Base-by-base conservation (phyloP, 2,113 vertebrate genomes). In the Sciurus niger region DNA sequence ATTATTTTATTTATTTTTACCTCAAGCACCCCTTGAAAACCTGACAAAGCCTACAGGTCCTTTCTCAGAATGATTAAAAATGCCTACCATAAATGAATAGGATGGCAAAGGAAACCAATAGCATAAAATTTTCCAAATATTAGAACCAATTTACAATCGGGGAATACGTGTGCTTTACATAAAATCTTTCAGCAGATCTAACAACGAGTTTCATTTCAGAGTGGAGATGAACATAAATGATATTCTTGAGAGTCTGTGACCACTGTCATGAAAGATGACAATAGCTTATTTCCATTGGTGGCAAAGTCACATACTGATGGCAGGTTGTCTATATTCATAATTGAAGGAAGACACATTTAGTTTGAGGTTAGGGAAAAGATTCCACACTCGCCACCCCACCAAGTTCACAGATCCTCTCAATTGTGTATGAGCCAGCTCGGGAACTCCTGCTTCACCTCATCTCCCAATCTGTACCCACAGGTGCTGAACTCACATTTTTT, bases 401-500 rank as follows among this genome's bases (percentile, higher is more conserved):
- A 51, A 30, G 55, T 43, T 51, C 74, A 76, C 0, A 84, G 53
- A 43, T 12, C 51, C 22, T 88, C 74, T 78, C 84, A 74, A 30
- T 34, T 89, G 65, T 30, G 65, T 24, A 25, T 48, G 48, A 40
- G 20, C 46, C 40, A 16, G 40, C 8, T 63, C 32, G 70, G 67
- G 48, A 86, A 16, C 22, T 48, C 65, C 14, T 1, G 10, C 32
- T 74, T 46, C 48, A 51, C 46, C 40, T 43, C 22, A 60, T 12
- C 37, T 34, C 20, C 22, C n/a, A 11, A 2, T 25, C 2, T 9
- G 30, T 4, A 25, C 5, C 68, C n/a, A 9, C 20, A 13, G 5
- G n/a, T 34, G 18, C 82, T 28, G n/a, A 78, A 60, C 65, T 93
- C 73, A 22, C 18, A 17, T 60, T 79, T 84, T 89, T 68, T 76